Evolutionary conservation across 2,113 vertebrate species (phyloP).

Genomic region (Hyaena hyaena): DNA sequence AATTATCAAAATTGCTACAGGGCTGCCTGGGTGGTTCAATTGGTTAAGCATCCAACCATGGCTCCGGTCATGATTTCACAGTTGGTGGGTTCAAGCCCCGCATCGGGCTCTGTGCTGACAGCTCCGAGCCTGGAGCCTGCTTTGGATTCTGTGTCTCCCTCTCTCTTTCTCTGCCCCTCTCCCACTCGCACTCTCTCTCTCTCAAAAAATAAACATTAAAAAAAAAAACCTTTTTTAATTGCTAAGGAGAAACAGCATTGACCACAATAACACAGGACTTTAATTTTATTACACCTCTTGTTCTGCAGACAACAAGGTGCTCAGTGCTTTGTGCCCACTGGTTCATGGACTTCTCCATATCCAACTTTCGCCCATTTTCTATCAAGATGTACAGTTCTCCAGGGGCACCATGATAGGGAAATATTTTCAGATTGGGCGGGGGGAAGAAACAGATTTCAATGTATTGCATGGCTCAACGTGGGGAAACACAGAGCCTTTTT

Average conservation of each 20-base stretch:
- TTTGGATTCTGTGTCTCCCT: too few relatives aligned
- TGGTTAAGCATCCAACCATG: too few relatives aligned
- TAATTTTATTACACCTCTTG: not conserved
- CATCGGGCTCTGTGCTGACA: too few relatives aligned
- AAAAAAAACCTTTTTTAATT: too few relatives aligned
- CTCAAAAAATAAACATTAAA: too few relatives aligned
- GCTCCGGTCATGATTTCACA: too few relatives aligned
- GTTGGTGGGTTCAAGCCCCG: too few relatives aligned
- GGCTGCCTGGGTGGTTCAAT: too few relatives aligned
- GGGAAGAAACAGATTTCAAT: not conserved
- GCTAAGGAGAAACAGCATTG: not conserved
- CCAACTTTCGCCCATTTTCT: not conserved
- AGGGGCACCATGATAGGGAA: not conserved
- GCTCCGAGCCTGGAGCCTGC: too few relatives aligned
- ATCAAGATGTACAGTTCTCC: not conserved
- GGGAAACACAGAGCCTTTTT: not conserved
- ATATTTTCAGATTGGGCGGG: not conserved
- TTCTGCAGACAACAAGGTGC: not conserved
- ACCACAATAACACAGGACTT: not conserved
- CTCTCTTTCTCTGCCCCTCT: too few relatives aligned
- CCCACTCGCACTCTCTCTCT: too few relatives aligned
- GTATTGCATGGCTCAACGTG: not conserved
- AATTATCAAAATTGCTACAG: not conserved
- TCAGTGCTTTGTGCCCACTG: not conserved
- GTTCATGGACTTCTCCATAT: not conserved